These are phyloP conservation scores for Rhagophthalmus giganteus DNA, from an alignment of 2,888 invertebrate species.

Conservation along the genomic window DNA sequence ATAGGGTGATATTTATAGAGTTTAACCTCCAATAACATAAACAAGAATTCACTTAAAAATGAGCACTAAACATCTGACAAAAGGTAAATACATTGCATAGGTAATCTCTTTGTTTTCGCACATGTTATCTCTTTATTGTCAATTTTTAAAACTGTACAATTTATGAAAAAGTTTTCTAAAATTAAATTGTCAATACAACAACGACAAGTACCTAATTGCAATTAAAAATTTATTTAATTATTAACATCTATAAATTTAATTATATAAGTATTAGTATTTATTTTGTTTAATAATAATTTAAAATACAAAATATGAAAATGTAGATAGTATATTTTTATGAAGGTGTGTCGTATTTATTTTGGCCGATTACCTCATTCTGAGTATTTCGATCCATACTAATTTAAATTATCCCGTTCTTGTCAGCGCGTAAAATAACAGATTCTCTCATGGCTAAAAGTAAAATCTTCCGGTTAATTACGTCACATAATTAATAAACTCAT, in stretches of 20 bases:
- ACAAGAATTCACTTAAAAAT: constrained; percentile 10
- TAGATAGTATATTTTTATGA: neutral
- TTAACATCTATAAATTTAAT: too few relatives aligned
- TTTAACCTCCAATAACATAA: neutral
- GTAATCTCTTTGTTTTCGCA: neutral
- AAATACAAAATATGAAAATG: too few relatives aligned
- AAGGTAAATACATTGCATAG: constrained; percentile 33
- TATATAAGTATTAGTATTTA: too few relatives aligned
- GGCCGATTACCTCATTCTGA: constrained; percentile 31
- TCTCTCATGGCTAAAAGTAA: too few relatives aligned
- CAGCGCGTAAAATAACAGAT: neutral
- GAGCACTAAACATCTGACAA: constrained; percentile 40
- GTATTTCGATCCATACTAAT: neutral
- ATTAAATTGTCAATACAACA: neutral
- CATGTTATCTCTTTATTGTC: neutral
- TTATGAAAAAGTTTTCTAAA: neutral
- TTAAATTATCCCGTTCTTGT: neutral
- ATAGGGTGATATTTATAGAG: neutral
- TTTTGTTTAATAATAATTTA: too few relatives aligned
- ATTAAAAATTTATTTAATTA: too few relatives aligned
- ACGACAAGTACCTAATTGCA: too few relatives aligned
- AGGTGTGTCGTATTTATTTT: constrained; percentile 25
- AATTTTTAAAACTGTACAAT: too few relatives aligned
- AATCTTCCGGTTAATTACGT: neutral
- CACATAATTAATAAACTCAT: neutral